phyloP scores from a whole-genome alignment of 2,888 invertebrate genomes.

The Diarsia mendica region DNA sequence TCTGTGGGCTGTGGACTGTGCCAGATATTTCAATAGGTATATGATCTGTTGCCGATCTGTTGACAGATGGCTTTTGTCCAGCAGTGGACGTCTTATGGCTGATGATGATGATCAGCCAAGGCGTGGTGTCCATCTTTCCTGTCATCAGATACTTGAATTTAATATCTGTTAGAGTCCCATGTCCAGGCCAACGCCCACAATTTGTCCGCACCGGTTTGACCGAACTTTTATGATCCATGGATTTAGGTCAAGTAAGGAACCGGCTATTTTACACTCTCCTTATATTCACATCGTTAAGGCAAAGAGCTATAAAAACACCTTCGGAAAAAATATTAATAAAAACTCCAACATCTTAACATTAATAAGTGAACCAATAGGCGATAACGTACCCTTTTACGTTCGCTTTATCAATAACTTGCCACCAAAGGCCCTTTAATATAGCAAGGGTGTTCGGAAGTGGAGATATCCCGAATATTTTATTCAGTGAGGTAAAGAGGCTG shows the following conservation, averaged over 20 bases:
- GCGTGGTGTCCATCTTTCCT: background rate
- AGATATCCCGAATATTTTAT: conserved; percentile 89
- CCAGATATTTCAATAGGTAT: background rate
- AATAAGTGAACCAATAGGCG: conserved; percentile 69
- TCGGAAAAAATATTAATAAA: conserved; percentile 54
- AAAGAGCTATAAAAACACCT: conserved; percentile 34
- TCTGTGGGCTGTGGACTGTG: background rate
- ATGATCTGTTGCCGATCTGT: background rate
- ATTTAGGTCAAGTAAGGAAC: conserved; percentile 1
- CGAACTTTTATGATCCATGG: background rate
- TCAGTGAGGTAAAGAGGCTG: conserved; percentile 86
- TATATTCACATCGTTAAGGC: background rate
- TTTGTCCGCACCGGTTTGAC: too few species aligned
- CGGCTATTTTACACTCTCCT: background rate
- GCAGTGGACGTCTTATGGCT: too few species aligned
- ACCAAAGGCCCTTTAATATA: conserved; percentile 80
- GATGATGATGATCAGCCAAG: background rate
- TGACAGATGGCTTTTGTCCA: too few species aligned
- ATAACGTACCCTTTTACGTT: conserved; percentile 72
- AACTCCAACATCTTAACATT: conserved; percentile 58
- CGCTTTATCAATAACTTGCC: conserved; percentile 78
- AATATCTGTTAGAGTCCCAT: background rate
- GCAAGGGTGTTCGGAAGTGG: conserved; percentile 78
- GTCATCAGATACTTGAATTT: background rate
- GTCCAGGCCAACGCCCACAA: background rate